Conservation (phyloP, 2,888 invertebrate genomes). For the Hypomecis atomaria region DNA sequence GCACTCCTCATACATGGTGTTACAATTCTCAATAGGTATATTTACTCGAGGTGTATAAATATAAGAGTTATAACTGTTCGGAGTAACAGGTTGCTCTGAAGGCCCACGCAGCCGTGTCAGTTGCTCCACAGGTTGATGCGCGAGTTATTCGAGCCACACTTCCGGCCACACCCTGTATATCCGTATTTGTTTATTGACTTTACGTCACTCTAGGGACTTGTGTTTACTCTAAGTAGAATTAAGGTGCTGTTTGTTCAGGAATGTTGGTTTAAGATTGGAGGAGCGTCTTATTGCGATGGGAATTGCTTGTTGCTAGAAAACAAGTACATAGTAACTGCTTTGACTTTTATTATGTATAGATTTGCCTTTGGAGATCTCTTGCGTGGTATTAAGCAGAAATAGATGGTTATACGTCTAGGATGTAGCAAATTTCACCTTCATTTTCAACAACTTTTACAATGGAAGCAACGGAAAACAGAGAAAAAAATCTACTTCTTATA, state of each 20-base stretch:
- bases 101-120: constrained; percentile 33
- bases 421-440: no score
- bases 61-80: not conserved
- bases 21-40: not conserved
- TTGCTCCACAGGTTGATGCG: constrained; percentile 44
- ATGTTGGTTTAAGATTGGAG: not conserved
- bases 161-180: constrained; percentile 42
- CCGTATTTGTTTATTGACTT: constrained; percentile 28
- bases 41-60: not conserved
- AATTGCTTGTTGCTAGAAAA: not conserved
- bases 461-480: no score
- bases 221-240: constrained; percentile 7
- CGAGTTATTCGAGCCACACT: constrained; percentile 24
- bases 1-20: constrained; percentile 9
- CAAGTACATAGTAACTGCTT: not conserved
- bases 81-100: constrained; percentile 45
- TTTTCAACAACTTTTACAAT: no score
- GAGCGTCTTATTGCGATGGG: not conserved
- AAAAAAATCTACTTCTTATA: no score
- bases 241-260: not conserved
- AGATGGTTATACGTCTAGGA: no score
- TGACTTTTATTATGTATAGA: not conserved
- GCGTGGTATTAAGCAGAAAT: no score
- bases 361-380: not conserved
- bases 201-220: constrained; percentile 17